Conservation (phyloP, 2,888 invertebrate genomes). For the Nomada fucata region DNA sequence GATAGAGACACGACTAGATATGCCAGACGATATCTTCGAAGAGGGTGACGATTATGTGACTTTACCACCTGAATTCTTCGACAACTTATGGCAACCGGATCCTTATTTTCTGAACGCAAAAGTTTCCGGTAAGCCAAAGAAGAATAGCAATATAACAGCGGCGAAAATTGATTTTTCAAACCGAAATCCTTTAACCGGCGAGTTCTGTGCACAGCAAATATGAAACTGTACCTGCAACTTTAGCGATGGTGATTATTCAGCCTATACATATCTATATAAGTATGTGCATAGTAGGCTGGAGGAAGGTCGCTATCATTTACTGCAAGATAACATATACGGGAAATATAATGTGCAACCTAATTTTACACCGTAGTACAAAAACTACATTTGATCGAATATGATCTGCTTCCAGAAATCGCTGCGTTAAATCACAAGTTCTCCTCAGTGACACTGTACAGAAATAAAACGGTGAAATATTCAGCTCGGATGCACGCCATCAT, state of each 20-base stretch:
- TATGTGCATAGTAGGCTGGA: too few species aligned
- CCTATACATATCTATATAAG: too few species aligned
- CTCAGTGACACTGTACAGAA: slow-evolving; percentile 91
- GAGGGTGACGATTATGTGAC: slow-evolving; percentile 92
- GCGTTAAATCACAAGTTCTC: slow-evolving; percentile 92
- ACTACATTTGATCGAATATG: neutral
- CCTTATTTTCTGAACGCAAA: slow-evolving; percentile 94
- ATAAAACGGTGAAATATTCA: slow-evolving; percentile 92
- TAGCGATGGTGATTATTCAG: too few species aligned
- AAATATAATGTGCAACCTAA: too few species aligned
- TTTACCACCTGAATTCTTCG: slow-evolving; percentile 91
- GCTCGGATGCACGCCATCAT: slow-evolving; percentile 94
- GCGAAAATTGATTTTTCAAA: too few species aligned
- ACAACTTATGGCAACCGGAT: slow-evolving; percentile 95
- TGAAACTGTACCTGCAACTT: too few species aligned
- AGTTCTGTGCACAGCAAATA: too few species aligned
- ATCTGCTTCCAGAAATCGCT: slow-evolving; percentile 89
- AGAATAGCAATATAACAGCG: too few species aligned
- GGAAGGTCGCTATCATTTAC: too few species aligned
- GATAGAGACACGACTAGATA: slow-evolving; percentile 90
- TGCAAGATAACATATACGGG: too few species aligned
- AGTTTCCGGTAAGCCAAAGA: slow-evolving; percentile 88
- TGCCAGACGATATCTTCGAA: slow-evolving; percentile 92
- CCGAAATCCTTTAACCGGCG: too few species aligned
- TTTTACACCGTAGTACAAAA: neutral